Conservation (phyloP, 64 coral and sea anemone genomes). For the Pocillopora verrucosa region DNA sequence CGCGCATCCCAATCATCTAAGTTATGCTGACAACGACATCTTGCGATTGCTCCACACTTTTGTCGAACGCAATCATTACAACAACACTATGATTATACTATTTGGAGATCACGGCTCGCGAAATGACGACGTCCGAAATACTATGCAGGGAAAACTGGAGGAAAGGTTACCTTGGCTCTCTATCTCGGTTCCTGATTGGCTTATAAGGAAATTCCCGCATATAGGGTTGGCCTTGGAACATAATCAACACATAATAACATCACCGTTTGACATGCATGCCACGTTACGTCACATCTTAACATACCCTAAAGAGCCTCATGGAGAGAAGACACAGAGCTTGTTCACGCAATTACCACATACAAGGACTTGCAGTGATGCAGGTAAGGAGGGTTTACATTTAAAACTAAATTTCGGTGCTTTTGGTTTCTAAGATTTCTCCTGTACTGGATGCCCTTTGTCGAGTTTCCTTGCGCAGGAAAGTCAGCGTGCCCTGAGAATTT, state of each 20-base stretch:
- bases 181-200: conserved; percentile 80
- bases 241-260: conserved; percentile 71
- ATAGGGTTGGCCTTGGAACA: conserved; percentile 53
- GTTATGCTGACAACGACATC: conserved; percentile 79
- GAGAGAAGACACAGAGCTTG: conserved; percentile 75
- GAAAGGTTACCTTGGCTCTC: conserved; percentile 95
- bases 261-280: conserved; percentile 82
- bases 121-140: conserved; percentile 77
- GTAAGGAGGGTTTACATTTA: conserved; percentile 35
- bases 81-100: conserved; percentile 77
- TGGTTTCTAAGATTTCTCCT: too few relatives aligned
- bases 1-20: conserved; percentile 69
- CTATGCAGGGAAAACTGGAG: conserved; percentile 92
- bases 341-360: conserved; percentile 53
- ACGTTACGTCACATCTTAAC: conserved; percentile 81
- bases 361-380: conserved; percentile 67
- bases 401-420: too few relatives aligned
- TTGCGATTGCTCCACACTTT: conserved; percentile 55
- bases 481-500: too few relatives aligned
- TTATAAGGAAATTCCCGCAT: conserved; percentile 73
- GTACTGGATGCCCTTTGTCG: too few relatives aligned
- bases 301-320: conserved; percentile 63
- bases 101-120: conserved; percentile 89
- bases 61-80: conserved; percentile 47
- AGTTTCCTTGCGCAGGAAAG: too few relatives aligned